Percentiles rank a stretch among this genome's conserved stretches.
Conservation (phyloP, 64 coral and sea anemone species). For the Pachyseris speciosa region DNA sequence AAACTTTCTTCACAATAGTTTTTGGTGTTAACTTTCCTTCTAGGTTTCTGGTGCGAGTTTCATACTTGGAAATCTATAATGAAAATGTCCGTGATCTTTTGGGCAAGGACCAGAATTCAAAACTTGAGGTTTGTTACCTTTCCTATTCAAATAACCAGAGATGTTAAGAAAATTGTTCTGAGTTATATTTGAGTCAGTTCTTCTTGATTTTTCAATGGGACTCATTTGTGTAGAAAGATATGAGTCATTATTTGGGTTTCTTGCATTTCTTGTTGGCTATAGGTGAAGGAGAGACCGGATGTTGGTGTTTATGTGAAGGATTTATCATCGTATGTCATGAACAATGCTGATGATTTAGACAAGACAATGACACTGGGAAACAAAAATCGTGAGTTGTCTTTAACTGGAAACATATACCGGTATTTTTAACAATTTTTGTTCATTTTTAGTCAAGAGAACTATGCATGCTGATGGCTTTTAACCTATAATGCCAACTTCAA, state of each 20-base stretch:
- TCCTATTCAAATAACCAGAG: too few species aligned
- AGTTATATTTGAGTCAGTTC: too few species aligned
- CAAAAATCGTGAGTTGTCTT: conserved; percentile 87
- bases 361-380: conserved; percentile 98
- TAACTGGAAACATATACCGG: not conserved
- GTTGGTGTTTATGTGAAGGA: conserved; percentile 99
- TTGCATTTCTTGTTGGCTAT: too few species aligned
- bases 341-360: conserved; percentile 99
- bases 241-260: too few species aligned
- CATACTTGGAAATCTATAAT: conserved; percentile 99
- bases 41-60: conserved; percentile 95
- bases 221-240: too few species aligned
- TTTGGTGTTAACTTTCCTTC: not conserved
- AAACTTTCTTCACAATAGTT: too few species aligned
- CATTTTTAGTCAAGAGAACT: too few species aligned
- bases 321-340: conserved; percentile 97
- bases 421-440: too few species aligned
- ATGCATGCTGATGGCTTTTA: too few species aligned
- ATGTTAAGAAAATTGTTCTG: too few species aligned
- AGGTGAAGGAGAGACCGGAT: conserved; percentile 98
- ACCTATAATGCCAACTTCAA: too few species aligned
- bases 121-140: conserved; percentile 79
- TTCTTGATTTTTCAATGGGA: too few species aligned
- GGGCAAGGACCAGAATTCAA: conserved; percentile 92
- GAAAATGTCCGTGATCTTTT: conserved; percentile 96